Evolutionary conservation across 2,888 invertebrate genomes (phyloP), one percentile per base, ranked within the genome.

Genomic region (Fragum sueziense): DNA sequence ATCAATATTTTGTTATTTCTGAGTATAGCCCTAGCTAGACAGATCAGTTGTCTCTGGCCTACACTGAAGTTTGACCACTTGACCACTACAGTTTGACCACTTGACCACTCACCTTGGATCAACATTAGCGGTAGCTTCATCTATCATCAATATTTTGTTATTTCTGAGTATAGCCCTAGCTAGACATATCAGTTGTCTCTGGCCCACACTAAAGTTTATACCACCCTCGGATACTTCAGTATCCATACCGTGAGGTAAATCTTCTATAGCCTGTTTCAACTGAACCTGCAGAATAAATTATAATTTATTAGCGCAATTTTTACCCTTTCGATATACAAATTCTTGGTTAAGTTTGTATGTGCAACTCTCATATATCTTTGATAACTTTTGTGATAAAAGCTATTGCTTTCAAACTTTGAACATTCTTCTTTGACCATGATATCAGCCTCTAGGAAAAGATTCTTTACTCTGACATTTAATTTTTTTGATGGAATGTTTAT

Each of bases 91-190:
- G 14, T 9, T 9, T 37, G 37, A 37, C 6, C 6, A 37, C 7
- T 14, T 9, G 37, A 37, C 37, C 6, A 9, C 17, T 47, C 65
- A 84, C 84, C 84, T 84, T 20, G 73, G 82, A 51, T 93, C 92
- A 7, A 93, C 93, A 84, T 93, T 92, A 29, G 93, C 93, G 17
- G 93, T 93, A 17, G 93, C 93, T 73, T 93, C 93, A 77, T 93
- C 92, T 29, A 93, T 92, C 70, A 93, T 87, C 47, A 93, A 88
- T 27, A 93, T 92, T 70, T 87, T 89, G 82, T 91, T 93, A 69
- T 87, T 84, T n/a, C 91, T 80, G 0, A 93, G 88, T 27, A 93
- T 88, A 31, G 92, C 92, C 65, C 92, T 76, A 11, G 89, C 89
- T 20, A 89, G 79, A 79, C 88, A 89, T 25, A 89, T 86, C 47